These are phyloP conservation scores for Tetranychus truncatus DNA, from an alignment of 2,888 invertebrate species.

Conservation along the genomic window DNA sequence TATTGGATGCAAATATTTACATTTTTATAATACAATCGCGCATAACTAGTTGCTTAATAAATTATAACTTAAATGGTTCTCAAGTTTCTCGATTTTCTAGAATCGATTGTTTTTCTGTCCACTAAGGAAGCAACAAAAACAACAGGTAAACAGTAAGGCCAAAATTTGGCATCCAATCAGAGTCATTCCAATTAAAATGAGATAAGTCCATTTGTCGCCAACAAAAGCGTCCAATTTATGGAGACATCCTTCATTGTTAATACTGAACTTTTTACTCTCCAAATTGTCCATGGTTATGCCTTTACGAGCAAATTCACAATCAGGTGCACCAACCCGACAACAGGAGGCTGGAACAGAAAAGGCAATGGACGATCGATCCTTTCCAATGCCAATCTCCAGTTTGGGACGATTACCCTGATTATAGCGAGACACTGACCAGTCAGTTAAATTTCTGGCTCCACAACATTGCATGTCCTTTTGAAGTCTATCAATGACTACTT, in stretches of 20 bases:
- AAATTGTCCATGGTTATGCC: not conserved
- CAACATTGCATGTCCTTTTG: conserved; percentile 22
- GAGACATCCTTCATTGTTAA: conserved; percentile 18
- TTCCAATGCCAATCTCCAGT: conserved; percentile 3
- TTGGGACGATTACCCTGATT: conserved; percentile 15
- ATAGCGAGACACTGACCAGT: conserved; percentile 33
- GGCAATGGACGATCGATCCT: not conserved
- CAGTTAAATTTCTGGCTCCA: conserved; percentile 16
- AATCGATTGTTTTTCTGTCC: not conserved
- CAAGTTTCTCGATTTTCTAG: no score
- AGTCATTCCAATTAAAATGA: conserved; percentile 18
- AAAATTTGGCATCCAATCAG: conserved; percentile 21
- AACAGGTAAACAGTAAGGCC: conserved; percentile 20
- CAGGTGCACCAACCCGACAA: conserved; percentile 7
- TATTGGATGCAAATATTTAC: no score
- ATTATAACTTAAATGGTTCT: no score
- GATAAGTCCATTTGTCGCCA: conserved; percentile 16
- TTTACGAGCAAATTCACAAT: conserved; percentile 10
- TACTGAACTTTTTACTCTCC: not conserved
- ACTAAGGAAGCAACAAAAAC: conserved; percentile 19
- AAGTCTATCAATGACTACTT: conserved; percentile 21
- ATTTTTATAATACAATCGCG: no score
- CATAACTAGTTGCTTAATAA: no score
- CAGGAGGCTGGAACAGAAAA: conserved; percentile 22
- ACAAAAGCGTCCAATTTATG: conserved; percentile 20